These are phyloP conservation scores for Pipa parva DNA, from an alignment of 2,113 vertebrate genomes.

Conservation along the genomic window DNA sequence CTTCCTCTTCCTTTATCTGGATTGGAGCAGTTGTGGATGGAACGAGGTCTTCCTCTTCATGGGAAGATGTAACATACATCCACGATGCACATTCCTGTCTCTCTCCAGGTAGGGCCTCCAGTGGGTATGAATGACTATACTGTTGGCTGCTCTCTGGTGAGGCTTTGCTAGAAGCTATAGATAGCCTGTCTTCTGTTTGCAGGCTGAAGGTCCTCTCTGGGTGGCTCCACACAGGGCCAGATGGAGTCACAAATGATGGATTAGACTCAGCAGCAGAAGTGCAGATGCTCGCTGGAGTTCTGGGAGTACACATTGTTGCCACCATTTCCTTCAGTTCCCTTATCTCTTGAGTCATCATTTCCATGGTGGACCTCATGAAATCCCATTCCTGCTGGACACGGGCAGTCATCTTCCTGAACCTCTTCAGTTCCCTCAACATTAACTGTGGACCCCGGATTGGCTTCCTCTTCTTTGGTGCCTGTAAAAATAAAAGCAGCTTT, in stretches of 20 bases:
- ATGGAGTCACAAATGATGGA: neutral
- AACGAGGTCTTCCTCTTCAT: neutral
- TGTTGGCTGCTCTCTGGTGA: conserved; percentile 29
- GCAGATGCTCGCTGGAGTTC: neutral
- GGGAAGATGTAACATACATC: conserved; percentile 4
- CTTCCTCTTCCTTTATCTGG: conserved; percentile 12
- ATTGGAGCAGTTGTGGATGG: neutral
- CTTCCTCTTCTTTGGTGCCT: conserved; percentile 14
- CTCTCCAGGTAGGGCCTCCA: conserved; percentile 1
- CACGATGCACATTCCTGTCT: neutral
- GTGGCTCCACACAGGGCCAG: neutral
- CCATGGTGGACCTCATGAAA: conserved; percentile 8
- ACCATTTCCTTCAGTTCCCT: conserved; percentile 32
- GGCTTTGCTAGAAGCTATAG: conserved; percentile 4
- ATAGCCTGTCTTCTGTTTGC: neutral
- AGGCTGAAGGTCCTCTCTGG: neutral
- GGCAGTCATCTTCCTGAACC: neutral
- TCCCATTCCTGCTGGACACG: conserved; percentile 19
- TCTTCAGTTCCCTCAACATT: conserved; percentile 20
- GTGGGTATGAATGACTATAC: neutral
- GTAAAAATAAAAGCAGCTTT: neutral
- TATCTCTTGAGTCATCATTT: conserved; percentile 19
- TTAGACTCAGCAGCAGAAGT: neutral
- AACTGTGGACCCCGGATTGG: neutral
- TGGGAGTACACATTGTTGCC: neutral